Percentiles rank a stretch among this genome's conserved stretches.
Evolutionary conservation across 2,888 invertebrate species (phyloP).

Genomic region (Nephrotoma flavescens): DNA sequence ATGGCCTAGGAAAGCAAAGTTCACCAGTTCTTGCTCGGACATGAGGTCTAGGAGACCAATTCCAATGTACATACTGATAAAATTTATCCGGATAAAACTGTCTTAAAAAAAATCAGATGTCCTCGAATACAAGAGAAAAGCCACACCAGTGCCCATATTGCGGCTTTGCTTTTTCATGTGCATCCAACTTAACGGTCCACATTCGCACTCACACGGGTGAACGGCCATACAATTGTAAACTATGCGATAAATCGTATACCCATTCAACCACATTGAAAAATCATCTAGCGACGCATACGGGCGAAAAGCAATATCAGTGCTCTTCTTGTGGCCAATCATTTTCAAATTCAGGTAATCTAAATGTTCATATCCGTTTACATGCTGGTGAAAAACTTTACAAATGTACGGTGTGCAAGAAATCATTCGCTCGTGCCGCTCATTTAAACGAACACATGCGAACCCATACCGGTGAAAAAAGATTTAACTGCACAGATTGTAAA

Average conservation of each 20-base stretch:
- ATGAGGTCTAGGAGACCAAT: not conserved
- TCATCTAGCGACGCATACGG: slow-evolving; percentile 8
- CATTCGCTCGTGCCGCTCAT: slow-evolving; percentile 7
- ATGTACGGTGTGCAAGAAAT: slow-evolving; percentile 10
- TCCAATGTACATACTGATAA: slow-evolving; percentile 2
- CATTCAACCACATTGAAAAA: slow-evolving; percentile 7
- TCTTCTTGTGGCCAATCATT: slow-evolving; percentile 10
- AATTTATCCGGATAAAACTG: not conserved
- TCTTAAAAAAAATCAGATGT: slow-evolving; percentile 2
- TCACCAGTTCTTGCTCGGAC: too few species aligned
- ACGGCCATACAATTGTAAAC: slow-evolving; percentile 6
- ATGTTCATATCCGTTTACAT: slow-evolving; percentile 9
- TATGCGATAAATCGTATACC: slow-evolving; percentile 9
- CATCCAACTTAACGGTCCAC: slow-evolving; percentile 1
- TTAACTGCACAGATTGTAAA: slow-evolving; percentile 6
- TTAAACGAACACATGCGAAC: slow-evolving; percentile 9
- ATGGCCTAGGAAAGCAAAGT: too few species aligned
- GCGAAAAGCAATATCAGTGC: slow-evolving; percentile 6
- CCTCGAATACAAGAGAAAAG: not conserved
- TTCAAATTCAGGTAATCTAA: slow-evolving; percentile 9
- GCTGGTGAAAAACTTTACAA: slow-evolving; percentile 6
- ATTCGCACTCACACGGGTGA: slow-evolving; percentile 1
- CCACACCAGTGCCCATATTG: not conserved
- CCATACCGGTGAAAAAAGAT: slow-evolving; percentile 8
- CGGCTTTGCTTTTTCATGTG: not conserved